phyloP scores from a whole-genome alignment of 2,888 invertebrate genomes.

The Polymixis lichenea region DNA sequence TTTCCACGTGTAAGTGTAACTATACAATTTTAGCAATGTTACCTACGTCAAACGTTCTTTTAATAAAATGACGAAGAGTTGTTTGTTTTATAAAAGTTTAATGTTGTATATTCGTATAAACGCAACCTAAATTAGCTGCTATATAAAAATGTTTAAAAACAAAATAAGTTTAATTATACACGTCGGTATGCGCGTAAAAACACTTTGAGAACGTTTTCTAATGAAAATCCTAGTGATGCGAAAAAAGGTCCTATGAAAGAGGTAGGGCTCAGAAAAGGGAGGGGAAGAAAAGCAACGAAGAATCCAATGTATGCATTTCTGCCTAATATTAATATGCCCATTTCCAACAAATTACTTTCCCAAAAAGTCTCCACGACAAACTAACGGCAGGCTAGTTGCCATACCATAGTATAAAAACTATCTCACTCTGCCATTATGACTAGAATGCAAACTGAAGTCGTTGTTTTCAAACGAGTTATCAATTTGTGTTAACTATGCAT shows the following conservation, averaged over 20 bases:
- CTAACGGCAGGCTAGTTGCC: too few species aligned
- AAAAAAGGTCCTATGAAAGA: neutral
- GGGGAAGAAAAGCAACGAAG: neutral
- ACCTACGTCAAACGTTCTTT: constrained; percentile 55
- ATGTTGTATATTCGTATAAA: constrained; percentile 53
- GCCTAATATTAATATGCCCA: neutral
- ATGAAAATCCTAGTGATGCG: neutral
- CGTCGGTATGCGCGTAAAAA: neutral
- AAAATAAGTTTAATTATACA: constrained; percentile 35
- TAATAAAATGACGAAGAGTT: constrained; percentile 52
- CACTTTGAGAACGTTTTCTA: neutral
- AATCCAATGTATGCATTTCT: neutral
- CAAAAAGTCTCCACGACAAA: neutral
- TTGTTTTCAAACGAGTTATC: neutral
- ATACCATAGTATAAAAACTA: neutral
- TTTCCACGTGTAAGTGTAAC: constrained; percentile 15
- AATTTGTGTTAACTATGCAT: constrained; percentile 1
- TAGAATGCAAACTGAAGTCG: neutral
- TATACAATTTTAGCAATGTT: constrained; percentile 16
- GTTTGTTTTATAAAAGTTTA: constrained; percentile 55
- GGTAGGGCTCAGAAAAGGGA: too few species aligned
- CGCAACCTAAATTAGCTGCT: constrained; percentile 49
- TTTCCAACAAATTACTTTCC: neutral
- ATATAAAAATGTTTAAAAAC: constrained; percentile 45
- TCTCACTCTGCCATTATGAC: neutral